These are phyloP conservation scores for Mizuhopecten yessoensis DNA, from an alignment of 1,140 invertebrate species.

Conservation along the genomic window DNA sequence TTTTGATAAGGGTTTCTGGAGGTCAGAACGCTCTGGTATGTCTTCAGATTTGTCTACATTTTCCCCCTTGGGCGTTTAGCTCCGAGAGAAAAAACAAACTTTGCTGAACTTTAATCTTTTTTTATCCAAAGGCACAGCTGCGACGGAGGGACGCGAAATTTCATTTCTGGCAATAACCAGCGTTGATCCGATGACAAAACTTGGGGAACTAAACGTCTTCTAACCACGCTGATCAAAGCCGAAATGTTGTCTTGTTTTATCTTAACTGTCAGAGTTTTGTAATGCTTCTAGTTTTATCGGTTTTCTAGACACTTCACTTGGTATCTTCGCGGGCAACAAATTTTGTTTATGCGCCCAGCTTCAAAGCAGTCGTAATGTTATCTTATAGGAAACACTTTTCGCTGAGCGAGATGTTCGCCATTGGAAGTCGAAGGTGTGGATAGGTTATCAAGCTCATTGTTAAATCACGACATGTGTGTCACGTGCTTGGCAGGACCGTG, in stretches of 20 bases:
- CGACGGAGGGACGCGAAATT: background rate
- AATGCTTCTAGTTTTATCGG: slow-evolving; percentile 53
- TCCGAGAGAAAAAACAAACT: background rate
- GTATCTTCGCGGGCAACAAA: slow-evolving; percentile 55
- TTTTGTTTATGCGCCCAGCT: slow-evolving; percentile 58
- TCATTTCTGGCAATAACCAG: slow-evolving; percentile 42
- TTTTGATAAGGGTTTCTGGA: slow-evolving; percentile 17
- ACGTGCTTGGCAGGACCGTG: slow-evolving; percentile 20
- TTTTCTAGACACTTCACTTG: slow-evolving; percentile 54
- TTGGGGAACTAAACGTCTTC: slow-evolving; percentile 8
- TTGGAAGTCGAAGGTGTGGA: slow-evolving; percentile 14
- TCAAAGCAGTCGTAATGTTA: slow-evolving; percentile 49
- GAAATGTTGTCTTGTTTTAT: slow-evolving; percentile 54
- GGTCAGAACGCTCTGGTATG: background rate
- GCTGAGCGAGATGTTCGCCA: slow-evolving; percentile 36
- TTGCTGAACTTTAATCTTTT: background rate
- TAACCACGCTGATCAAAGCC: slow-evolving; percentile 43
- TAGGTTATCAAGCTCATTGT: background rate
- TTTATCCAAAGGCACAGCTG: slow-evolving; percentile 33
- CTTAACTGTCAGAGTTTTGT: slow-evolving; percentile 56
- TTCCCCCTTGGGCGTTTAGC: background rate
- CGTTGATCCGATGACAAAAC: slow-evolving; percentile 54
- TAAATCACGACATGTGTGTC: slow-evolving; percentile 10
- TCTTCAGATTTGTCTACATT: background rate
- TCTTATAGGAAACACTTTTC: slow-evolving; percentile 34